Percentiles rank a stretch among this genome's conserved stretches.
Conservation (phyloP, 2,888 invertebrate species). For the Eretmocerus hayati region DNA sequence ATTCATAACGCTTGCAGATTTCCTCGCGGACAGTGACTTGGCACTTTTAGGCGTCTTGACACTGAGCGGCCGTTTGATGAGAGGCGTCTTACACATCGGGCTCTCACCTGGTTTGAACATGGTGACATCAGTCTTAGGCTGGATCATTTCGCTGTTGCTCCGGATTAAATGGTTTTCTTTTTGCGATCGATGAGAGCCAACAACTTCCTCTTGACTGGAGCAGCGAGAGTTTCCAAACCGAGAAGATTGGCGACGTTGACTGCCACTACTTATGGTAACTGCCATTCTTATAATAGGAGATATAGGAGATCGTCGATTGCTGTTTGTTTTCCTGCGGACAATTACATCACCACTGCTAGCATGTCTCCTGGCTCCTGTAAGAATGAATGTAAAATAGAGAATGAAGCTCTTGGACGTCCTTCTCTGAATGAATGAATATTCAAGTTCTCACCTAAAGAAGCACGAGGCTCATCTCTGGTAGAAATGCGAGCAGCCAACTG, state of each 20-base stretch:
- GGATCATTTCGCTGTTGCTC: neutral
- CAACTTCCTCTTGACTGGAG: conserved; percentile 5
- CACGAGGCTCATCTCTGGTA: conserved; percentile 8
- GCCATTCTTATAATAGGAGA: conserved; percentile 29
- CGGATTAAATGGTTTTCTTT: conserved; percentile 11
- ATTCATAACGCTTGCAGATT: conserved; percentile 34
- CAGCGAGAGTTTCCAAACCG: conserved; percentile 9
- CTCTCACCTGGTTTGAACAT: conserved; percentile 27
- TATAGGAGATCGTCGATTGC: conserved; percentile 15
- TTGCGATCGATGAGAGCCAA: neutral
- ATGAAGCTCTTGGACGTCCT: too few species aligned
- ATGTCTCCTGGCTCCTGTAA: conserved; percentile 1
- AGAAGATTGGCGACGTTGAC: conserved; percentile 7
- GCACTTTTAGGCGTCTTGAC: conserved; percentile 53
- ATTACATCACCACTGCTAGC: neutral
- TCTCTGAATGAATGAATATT: neutral
- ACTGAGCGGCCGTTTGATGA: conserved; percentile 56
- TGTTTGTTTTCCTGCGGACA: conserved; percentile 14
- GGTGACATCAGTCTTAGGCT: conserved; percentile 24
- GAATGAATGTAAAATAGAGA: neutral
- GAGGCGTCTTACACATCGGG: conserved; percentile 46
- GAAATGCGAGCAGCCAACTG: neutral
- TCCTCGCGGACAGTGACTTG: conserved; percentile 47
- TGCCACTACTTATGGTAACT: conserved; percentile 16
- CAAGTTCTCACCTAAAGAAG: conserved; percentile 8